A percentile compares a stretch with the other conserved stretches of the same genome.
Evolutionary conservation across 2,888 invertebrate genomes (phyloP).

Genomic region (Himalopsyche anomala): DNA sequence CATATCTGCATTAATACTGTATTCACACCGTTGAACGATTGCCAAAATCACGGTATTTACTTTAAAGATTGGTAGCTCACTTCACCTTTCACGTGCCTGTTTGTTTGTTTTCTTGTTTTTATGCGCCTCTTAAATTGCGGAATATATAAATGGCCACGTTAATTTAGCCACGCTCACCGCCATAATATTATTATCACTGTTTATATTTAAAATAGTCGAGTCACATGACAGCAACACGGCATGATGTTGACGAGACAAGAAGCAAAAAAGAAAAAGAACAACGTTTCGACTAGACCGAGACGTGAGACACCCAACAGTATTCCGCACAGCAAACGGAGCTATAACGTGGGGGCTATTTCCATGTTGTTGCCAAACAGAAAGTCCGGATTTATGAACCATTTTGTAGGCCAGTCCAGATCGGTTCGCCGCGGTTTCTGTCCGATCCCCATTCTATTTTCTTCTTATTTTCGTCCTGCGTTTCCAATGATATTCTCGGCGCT

Average conservation of each 20-base stretch:
- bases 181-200: constrained; percentile 26
- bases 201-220: constrained; percentile 23
- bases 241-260: constrained; percentile 6
- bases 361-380: constrained; percentile 55
- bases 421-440: constrained; percentile 49
- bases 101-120: neutral
- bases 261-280: constrained; percentile 19
- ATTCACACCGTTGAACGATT: no score
- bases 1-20: no score
- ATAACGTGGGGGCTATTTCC: constrained; percentile 41
- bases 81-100: no score
- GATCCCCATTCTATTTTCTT: constrained; percentile 32
- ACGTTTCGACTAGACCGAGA: constrained; percentile 1
- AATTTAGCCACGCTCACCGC: neutral
- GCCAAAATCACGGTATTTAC: no score
- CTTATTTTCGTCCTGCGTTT: constrained; percentile 36
- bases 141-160: neutral
- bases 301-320: constrained; percentile 1
- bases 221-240: constrained; percentile 15
- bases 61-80: no score
- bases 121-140: neutral
- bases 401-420: constrained; percentile 44
- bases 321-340: neutral
- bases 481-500: constrained; percentile 64
- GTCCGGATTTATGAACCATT: constrained; percentile 29